Conservation (phyloP, 1,140 invertebrate genomes). For the Globodera rostochiensis region DNA sequence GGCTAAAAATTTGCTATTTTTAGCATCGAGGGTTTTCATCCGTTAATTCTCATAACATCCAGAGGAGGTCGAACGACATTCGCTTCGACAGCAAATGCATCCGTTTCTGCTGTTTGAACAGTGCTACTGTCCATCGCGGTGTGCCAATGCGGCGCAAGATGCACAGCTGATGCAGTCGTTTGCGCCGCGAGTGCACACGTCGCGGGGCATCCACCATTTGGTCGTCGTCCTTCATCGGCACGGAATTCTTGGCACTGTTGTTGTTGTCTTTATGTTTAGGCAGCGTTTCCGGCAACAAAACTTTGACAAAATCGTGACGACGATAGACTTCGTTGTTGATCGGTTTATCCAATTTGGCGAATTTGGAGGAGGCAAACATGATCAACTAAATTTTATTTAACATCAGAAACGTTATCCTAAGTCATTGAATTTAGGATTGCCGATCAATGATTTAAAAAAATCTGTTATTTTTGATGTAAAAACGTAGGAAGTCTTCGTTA, state of each 20-base stretch:
- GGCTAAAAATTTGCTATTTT: not conserved
- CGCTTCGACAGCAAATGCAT: not conserved
- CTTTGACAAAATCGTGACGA: not conserved
- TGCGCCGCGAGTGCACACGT: constrained; percentile 10
- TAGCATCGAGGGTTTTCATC: too few species aligned
- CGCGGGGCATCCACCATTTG: not conserved
- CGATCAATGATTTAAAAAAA: too few species aligned
- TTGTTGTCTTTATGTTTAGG: not conserved
- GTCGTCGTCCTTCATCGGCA: not conserved
- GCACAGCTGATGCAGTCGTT: constrained; percentile 11
- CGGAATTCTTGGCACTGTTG: not conserved
- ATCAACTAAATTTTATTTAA: constrained; percentile 6
- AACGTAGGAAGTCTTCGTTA: too few species aligned
- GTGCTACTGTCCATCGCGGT: not conserved
- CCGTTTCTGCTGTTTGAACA: not conserved
- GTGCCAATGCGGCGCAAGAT: constrained; percentile 18
- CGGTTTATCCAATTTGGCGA: not conserved
- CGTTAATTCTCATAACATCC: not conserved
- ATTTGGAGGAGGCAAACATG: constrained; percentile 17
- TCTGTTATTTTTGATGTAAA: too few species aligned
- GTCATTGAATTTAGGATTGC: too few species aligned
- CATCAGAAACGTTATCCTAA: too few species aligned
- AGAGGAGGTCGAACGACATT: not conserved
- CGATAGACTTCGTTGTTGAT: not conserved
- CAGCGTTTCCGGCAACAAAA: not conserved